phyloP scores from a whole-genome alignment of 2,888 invertebrate species.

The Habrosyne pyritoides region DNA sequence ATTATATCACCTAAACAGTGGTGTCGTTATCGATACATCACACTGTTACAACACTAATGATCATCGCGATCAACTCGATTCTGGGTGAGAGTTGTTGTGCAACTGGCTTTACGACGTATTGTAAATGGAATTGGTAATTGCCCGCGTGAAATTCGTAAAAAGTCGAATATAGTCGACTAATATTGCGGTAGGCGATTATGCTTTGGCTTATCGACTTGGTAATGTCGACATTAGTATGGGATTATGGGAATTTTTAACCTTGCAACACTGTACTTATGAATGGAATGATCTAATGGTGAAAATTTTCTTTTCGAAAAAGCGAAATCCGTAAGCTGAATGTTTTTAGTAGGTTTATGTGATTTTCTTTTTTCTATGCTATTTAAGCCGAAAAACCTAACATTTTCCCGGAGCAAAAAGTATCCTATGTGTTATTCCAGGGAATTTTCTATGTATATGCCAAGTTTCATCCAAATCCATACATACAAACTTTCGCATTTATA shows the following conservation, averaged over 20 bases:
- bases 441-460: too few relatives aligned
- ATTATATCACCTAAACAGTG: not conserved
- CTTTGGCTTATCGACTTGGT: not conserved
- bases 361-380: too few relatives aligned
- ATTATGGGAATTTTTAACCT: too few relatives aligned
- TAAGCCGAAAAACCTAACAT: too few relatives aligned
- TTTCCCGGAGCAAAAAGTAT: too few relatives aligned
- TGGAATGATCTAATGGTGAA: too few relatives aligned
- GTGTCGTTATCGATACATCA: not conserved
- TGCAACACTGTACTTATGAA: too few relatives aligned
- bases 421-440: too few relatives aligned
- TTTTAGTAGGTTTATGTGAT: too few relatives aligned
- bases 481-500: not conserved
- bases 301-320: too few relatives aligned
- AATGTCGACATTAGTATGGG: not conserved
- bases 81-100: slow-evolving; percentile 19
- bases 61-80: slow-evolving; percentile 9
- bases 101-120: slow-evolving; percentile 27
- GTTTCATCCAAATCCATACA: too few relatives aligned
- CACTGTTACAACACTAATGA: slow-evolving; percentile 1
- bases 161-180: not conserved
- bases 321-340: too few relatives aligned
- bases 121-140: slow-evolving; percentile 32
- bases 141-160: slow-evolving; percentile 25
- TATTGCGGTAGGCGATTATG: slow-evolving; percentile 3